These are phyloP conservation scores for Drosophila peninsularis DNA, from an alignment of 2,888 invertebrate genomes.

Conservation along the genomic window DNA sequence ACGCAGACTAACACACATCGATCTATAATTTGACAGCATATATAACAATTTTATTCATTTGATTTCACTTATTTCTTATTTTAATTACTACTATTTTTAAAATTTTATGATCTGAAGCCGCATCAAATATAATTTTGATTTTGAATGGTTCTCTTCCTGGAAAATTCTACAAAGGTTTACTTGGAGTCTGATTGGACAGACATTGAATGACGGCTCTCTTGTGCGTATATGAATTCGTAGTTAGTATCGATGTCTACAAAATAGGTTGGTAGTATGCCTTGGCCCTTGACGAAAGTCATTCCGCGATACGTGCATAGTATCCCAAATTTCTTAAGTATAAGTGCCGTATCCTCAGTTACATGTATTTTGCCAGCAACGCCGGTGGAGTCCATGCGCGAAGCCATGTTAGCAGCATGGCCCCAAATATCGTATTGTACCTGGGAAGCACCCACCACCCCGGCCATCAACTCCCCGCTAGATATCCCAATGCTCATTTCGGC, in stretches of 20 bases:
- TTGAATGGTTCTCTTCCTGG: no score
- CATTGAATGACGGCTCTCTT: fast-evolving
- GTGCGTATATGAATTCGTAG: not conserved
- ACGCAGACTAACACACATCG: no score
- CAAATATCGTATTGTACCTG: constrained; percentile 98
- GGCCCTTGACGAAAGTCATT: constrained; percentile 90
- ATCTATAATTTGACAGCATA: no score
- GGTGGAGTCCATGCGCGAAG: constrained; percentile 97
- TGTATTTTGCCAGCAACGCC: constrained; percentile 92
- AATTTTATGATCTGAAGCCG: no score
- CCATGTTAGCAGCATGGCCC: constrained; percentile 98
- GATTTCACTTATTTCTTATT: no score
- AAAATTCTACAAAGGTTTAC: not conserved
- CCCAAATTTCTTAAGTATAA: constrained; percentile 88
- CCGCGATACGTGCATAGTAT: constrained; percentile 89
- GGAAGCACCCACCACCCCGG: constrained; percentile 96
- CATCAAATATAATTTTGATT: no score
- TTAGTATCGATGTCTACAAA: constrained; percentile 88
- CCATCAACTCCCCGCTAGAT: constrained; percentile 95
- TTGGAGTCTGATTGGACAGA: not conserved
- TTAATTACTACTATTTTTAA: no score
- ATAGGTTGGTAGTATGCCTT: constrained; percentile 88
- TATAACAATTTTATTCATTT: no score
- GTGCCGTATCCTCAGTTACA: constrained; percentile 90
- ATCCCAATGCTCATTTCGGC: constrained; percentile 87